Base-by-base conservation (phyloP, 2,797 vertebrate species). In the Galaxias olidus region DNA sequence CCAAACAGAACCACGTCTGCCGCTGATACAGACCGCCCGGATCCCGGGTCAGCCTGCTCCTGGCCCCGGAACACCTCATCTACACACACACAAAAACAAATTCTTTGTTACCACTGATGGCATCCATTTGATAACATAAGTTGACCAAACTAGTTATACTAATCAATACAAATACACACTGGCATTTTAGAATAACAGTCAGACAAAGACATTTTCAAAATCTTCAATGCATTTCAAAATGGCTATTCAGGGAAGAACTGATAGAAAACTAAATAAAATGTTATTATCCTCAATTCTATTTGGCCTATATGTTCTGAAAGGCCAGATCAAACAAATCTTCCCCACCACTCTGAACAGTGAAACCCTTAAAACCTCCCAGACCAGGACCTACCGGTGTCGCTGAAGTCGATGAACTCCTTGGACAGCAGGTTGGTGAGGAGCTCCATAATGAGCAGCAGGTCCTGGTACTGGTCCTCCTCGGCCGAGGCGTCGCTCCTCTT, bases 351-450 rank as follows among this genome's bases (percentile, higher is more conserved):
- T 41, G 1, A 15, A 57, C 5, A 5, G 43, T 30, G 30, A 30
- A 30, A 30, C 18, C 60, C 17, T 15, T 61, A 3, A 47, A 12
- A 17, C 52, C n/a, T 1, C 52, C 41, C 40, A 13, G 13, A 10
- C 8, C 11, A 15, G 17, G 48, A 20, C 76, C 61, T 86, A 98
- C 98, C 98, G 45, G 96, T 98, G 86, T 99, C 98, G 77, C 97
- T 99, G 85, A 99, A 99, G 87, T 99, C 98, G 63, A 99, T 99
- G 87, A 99, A 99, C 89, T 99, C 98, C 81, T 99, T 99, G 70
- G 96, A 98, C 0, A 99, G 92, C 69, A 99, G 93, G 85, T 99
- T 99, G 47, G 97, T 99, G 71, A 99, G 96, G 74, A 99, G 95
- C 79, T 99, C 98, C 97, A 99, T 98, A 85, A 99, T 99, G 76